These are phyloP conservation scores for Pitta sordida DNA, from an alignment of 2,113 vertebrate species.

Conservation along the genomic window DNA sequence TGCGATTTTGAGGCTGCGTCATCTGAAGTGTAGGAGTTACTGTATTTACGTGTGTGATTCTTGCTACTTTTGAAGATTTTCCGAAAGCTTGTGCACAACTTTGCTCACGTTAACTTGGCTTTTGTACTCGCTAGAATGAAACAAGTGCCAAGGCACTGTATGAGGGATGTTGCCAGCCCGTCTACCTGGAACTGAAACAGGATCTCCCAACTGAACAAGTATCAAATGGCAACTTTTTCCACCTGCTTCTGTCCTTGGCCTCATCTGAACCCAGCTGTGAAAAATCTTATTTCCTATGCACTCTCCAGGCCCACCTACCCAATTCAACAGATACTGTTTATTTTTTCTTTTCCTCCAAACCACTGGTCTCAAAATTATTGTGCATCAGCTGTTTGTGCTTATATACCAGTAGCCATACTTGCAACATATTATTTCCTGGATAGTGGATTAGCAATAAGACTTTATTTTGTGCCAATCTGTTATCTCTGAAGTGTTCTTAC, in stretches of 20 bases:
- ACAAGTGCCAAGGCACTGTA: not conserved
- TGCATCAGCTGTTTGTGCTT: slow-evolving; percentile 8
- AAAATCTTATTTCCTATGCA: not conserved
- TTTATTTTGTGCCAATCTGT: slow-evolving; percentile 58
- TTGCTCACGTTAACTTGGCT: not conserved
- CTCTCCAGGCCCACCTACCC: not conserved
- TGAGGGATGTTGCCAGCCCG: not conserved
- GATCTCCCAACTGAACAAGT: not conserved
- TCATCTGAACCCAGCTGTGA: not conserved
- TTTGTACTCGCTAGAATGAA: not conserved
- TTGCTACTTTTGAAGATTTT: slow-evolving; percentile 10
- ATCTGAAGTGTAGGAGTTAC: not conserved
- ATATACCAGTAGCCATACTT: not conserved
- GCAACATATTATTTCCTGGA: slow-evolving; percentile 8
- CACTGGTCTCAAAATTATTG: not conserved
- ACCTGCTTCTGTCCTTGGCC: not conserved
- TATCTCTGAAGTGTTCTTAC: slow-evolving; percentile 67
- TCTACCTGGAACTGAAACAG: not conserved
- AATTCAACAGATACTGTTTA: not conserved
- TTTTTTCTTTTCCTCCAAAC: not conserved
- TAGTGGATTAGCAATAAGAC: slow-evolving; percentile 60
- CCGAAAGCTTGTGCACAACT: not conserved
- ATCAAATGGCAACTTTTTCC: not conserved
- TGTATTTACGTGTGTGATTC: not conserved
- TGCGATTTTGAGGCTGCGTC: not conserved